A percentile compares a stretch with the other conserved stretches of the same genome.
phyloP scores from a whole-genome alignment of 2,113 vertebrate genomes.

The human region DNA sequence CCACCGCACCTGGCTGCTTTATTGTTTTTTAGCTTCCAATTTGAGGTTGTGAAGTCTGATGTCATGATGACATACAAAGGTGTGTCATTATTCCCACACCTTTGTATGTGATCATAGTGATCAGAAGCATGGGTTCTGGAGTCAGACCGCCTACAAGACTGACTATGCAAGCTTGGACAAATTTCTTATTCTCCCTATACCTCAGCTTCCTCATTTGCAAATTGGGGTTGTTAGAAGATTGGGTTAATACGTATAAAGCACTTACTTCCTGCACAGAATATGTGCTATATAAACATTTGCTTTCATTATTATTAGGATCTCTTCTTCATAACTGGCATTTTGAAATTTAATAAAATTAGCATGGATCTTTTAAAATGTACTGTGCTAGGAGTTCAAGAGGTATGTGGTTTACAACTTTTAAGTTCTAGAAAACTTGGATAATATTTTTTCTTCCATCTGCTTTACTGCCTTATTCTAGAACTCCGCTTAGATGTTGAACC shows the following conservation, averaged over 20 bases:
- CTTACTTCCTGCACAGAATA: neutral
- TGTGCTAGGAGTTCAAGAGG: neutral
- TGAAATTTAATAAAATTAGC: constrained; percentile 8
- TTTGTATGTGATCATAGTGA: neutral
- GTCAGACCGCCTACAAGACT: neutral
- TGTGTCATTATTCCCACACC: neutral
- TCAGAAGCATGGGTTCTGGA: neutral
- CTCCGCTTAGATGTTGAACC: neutral
- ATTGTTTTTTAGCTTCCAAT: neutral
- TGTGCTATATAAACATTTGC: neutral
- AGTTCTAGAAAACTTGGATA: neutral
- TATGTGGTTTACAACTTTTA: neutral
- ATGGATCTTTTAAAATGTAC: neutral
- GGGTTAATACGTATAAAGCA: neutral
- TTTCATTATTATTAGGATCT: neutral
- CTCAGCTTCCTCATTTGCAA: neutral
- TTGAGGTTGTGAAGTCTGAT: neutral
- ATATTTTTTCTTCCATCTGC: neutral
- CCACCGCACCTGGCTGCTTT: neutral
- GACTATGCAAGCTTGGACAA: neutral
- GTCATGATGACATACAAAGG: neutral
- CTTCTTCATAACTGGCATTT: neutral
- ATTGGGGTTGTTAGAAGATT: neutral
- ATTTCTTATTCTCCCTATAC: neutral
- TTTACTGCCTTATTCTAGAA: neutral